Evolutionary conservation across 2,113 vertebrate genomes (phyloP), one percentile per base, ranked within the genome.

Genomic region (Cynoglossus semilaevis): DNA sequence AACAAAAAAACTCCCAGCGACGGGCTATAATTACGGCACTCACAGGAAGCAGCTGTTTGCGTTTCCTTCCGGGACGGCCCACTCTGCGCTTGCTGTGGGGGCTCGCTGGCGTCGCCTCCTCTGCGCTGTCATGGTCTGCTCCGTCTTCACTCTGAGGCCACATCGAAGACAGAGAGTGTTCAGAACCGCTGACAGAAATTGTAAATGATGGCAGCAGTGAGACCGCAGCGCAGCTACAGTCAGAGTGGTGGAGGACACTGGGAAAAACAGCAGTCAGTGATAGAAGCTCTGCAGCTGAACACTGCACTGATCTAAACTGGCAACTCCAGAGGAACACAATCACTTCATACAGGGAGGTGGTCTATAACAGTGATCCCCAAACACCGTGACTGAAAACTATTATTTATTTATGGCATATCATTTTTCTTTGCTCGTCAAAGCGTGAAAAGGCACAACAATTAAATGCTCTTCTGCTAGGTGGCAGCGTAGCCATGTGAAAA

Each of bases 21-120:
- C 56, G 69, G 66, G 54, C 61, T 58, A 2, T 65, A 63, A 77
- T 70, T 72, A 63, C 42, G 68, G 83, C 55, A 89, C 88, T 89
- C 82, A 89, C 88, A 86, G 88, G 83, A 86, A 88, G 91, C 45
- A 90, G 91, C 73, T 93, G 92, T 68, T 95, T 96, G 87, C 93
- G 93, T 84, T 95, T 96, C 81, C 94, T 87, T 70, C 93, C 92
- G 0, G 94, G 94, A 72, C 94, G 89, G 72, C 94, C 94, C 29
- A 92, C 93, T 88, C 94, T 92, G 84, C 92, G 92, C 58, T 91
- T 92, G 63, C 79, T 78, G 15, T 88, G 89, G 22, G 89, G 88
- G 70, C 91, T 90, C 34, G 92, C 92, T 49, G 89, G 90, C 59
- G 91, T 94, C 83, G 93, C 93, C 77, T 94, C 94, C 82, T 93